Conservation (phyloP, 1,140 invertebrate genomes). For the Periplaneta americana region DNA sequence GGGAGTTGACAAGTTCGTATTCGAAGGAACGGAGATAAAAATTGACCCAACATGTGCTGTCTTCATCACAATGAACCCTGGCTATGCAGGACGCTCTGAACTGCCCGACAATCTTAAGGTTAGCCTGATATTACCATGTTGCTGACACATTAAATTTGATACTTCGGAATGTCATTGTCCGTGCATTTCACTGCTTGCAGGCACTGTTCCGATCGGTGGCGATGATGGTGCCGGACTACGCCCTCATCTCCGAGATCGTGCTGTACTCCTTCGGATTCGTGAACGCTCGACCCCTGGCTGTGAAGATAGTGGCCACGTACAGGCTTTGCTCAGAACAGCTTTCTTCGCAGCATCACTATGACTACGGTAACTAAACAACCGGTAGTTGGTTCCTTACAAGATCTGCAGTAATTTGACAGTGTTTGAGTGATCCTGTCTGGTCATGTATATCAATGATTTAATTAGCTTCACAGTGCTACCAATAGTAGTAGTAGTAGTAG, state of each 20-base stretch:
- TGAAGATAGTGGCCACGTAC: slow-evolving; percentile 94
- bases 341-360: slow-evolving; percentile 92
- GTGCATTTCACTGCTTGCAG: slow-evolving; percentile 39
- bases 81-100: slow-evolving; percentile 86
- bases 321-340: slow-evolving; percentile 90
- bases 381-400: no score
- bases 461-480: no score
- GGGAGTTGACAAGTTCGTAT: slow-evolving; percentile 63
- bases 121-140: slow-evolving; percentile 12
- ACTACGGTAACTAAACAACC: slow-evolving; percentile 89
- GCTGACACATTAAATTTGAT: slow-evolving; percentile 8
- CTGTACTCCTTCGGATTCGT: slow-evolving; percentile 93
- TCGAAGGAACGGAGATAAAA: slow-evolving; percentile 84
- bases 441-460: no score
- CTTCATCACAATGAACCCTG: slow-evolving; percentile 96
- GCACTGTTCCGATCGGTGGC: slow-evolving; percentile 91
- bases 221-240: slow-evolving; percentile 98
- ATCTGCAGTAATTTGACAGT: no score
- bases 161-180: neutral
- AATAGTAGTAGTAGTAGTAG: no score
- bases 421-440: no score
- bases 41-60: slow-evolving; percentile 89
- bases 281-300: slow-evolving; percentile 77
- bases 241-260: slow-evolving; percentile 89
- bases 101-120: slow-evolving; percentile 93